Evolutionary conservation across 2,113 vertebrate genomes (phyloP).

Genomic region (Haemorhous mexicanus): DNA sequence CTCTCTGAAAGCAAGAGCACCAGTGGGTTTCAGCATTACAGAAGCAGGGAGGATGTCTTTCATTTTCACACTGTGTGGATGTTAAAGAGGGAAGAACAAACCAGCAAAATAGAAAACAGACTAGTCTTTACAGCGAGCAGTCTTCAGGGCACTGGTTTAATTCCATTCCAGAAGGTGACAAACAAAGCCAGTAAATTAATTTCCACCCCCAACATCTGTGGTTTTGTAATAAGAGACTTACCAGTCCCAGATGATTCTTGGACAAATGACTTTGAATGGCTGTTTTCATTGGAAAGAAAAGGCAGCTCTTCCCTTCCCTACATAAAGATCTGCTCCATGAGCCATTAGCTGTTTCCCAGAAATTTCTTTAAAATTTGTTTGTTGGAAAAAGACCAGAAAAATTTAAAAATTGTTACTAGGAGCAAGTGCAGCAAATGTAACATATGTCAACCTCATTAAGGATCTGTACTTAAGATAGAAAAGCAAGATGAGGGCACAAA

Average conservation of each 20-base stretch:
- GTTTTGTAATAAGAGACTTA: constrained; percentile 12
- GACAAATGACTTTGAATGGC: constrained; percentile 30
- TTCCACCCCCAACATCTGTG: constrained; percentile 15
- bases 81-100: background rate
- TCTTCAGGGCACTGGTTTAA: background rate
- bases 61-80: background rate
- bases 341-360: background rate
- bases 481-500: background rate
- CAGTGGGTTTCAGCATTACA: background rate
- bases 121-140: background rate
- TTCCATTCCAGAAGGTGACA: constrained; percentile 22
- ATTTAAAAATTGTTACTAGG: background rate
- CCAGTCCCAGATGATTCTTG: constrained; percentile 17
- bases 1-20: background rate
- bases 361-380: background rate
- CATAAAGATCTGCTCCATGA: background rate
- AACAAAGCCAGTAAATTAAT: constrained; percentile 27
- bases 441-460: background rate
- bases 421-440: background rate
- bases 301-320: background rate
- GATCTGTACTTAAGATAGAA: background rate
- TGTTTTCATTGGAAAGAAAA: constrained; percentile 5
- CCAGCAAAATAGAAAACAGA: background rate
- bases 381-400: background rate
- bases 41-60: background rate